These are phyloP conservation scores for Hydractinia symbiolongicarpus DNA, from an alignment of 30 jellyfish, hydroid and myxozoan species.

Conservation along the genomic window DNA sequence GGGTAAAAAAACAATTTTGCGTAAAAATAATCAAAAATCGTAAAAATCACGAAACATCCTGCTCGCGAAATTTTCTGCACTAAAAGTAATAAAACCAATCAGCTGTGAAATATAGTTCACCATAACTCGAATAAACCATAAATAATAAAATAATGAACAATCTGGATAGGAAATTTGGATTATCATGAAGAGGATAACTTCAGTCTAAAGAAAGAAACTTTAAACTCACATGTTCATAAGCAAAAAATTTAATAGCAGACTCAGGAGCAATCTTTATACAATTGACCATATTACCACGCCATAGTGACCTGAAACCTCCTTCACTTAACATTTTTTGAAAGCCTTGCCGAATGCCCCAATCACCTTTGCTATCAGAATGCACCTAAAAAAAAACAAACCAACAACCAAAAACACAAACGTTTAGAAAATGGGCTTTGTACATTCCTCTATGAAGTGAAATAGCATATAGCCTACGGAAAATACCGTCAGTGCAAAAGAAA, in stretches of 20 bases:
- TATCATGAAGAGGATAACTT: not conserved
- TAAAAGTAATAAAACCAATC: too few species aligned
- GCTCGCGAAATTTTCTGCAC: too few species aligned
- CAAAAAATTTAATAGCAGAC: slow-evolving; percentile 91
- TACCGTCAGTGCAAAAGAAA: not conserved
- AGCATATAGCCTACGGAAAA: not conserved
- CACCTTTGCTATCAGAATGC: slow-evolving; percentile 73
- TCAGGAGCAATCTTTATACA: slow-evolving; percentile 93
- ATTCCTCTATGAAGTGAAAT: too few species aligned
- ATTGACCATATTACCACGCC: slow-evolving; percentile 96
- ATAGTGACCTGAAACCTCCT: slow-evolving; percentile 83
- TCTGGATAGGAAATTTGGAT: too few species aligned
- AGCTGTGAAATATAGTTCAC: too few species aligned
- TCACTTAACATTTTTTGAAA: slow-evolving; percentile 71
- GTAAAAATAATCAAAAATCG: too few species aligned
- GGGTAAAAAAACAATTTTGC: too few species aligned
- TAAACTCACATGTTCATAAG: slow-evolving; percentile 79
- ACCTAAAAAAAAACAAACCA: slow-evolving; percentile 39
- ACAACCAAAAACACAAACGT: not conserved
- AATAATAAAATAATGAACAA: too few species aligned
- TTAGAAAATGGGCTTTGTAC: too few species aligned
- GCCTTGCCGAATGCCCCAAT: slow-evolving; percentile 60
- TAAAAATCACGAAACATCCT: too few species aligned
- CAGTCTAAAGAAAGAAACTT: not conserved
- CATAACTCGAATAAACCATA: too few species aligned